These are phyloP conservation scores for Drosophila paulistorum DNA, from an alignment of 1,140 invertebrate genomes.

Conservation along the genomic window DNA sequence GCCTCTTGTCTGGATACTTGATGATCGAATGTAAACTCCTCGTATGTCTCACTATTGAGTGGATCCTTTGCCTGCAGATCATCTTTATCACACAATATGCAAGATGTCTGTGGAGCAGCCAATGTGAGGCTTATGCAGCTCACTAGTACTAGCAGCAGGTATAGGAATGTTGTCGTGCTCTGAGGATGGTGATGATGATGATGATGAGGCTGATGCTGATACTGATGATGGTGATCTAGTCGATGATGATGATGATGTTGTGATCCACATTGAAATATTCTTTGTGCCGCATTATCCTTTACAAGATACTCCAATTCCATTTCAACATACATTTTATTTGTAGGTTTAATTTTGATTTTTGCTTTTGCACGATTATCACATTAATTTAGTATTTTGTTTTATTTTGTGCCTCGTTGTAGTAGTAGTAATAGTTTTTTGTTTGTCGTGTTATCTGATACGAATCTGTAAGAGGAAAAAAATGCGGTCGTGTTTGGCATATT, in stretches of 20 bases:
- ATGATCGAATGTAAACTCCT: conserved; percentile 76
- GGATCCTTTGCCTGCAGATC: conserved; percentile 49
- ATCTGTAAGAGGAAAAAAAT: conserved; percentile 54
- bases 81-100: conserved; percentile 73
- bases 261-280: neutral
- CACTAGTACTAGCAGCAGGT: conserved; percentile 31
- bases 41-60: conserved; percentile 43
- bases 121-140: conserved; percentile 15
- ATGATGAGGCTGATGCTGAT: neutral
- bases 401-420: conserved; percentile 27
- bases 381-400: conserved; percentile 48
- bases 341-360: conserved; percentile 26
- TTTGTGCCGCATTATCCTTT: conserved; percentile 16
- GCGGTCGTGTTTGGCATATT: conserved; percentile 57
- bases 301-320: conserved; percentile 12
- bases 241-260: too few relatives aligned
- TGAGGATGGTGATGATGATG: conserved; percentile 20
- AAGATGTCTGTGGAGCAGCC: conserved; percentile 67
- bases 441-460: conserved; percentile 49
- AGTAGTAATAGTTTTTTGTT: conserved; percentile 2
- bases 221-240: conserved; percentile 9
- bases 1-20: conserved; percentile 72
- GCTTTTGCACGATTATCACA: conserved; percentile 58
- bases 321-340: conserved; percentile 36
- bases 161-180: conserved; percentile 41